Base-by-base conservation (phyloP, 2,888 invertebrate genomes). In the Agrochola lota region DNA sequence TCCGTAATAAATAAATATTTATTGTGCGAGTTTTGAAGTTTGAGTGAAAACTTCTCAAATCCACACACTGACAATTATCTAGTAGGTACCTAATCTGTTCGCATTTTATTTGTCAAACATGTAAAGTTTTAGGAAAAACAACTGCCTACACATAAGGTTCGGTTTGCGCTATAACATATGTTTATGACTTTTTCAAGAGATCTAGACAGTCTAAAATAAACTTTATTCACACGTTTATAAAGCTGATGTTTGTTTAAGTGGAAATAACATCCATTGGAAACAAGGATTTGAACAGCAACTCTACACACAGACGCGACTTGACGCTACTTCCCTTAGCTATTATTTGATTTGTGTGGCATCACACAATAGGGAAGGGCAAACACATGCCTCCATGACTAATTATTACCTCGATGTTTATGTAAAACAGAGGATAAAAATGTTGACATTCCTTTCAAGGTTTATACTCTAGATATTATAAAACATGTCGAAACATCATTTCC, bases 391-490 rank as follows among this genome's bases (percentile, higher is more conserved):
- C 60, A 57, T 83, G 64, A 77, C 68, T 52, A 85, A 70, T 71
- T 30, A 64, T 57, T 71, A 77, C 43, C 71, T 81, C 30, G 46
- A 59, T 49, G 46, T 52, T 73, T 71, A 66, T 74, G n/a, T 63
- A 63, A 64, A 69, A 73, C 60, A 63, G n/a, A 64, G 57, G 62
- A 86, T 62, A 71, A 73, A 74, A 73, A 68, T 62, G 43, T 70
- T 78, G 63, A 64, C 72, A 83, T 78, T 78, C 69, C 66, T 73
- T 64, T 64, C 88, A 85, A 87, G 87, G 85, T 60, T 35, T 12
- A 57, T 17, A 40, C 7, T 73, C 23, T 57, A 71, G 30, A 69
- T 75, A 63, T n/a, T n/a, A 72, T 62, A 9, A 55, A 7, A 52
- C 57, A 79, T 64, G 62, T 52, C 52, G 55, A 15, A 72, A 66